A percentile compares a stretch with the other conserved stretches of the same genome.
Conservation (phyloP, 2,888 invertebrate genomes). For the Aphidius colemani region DNA sequence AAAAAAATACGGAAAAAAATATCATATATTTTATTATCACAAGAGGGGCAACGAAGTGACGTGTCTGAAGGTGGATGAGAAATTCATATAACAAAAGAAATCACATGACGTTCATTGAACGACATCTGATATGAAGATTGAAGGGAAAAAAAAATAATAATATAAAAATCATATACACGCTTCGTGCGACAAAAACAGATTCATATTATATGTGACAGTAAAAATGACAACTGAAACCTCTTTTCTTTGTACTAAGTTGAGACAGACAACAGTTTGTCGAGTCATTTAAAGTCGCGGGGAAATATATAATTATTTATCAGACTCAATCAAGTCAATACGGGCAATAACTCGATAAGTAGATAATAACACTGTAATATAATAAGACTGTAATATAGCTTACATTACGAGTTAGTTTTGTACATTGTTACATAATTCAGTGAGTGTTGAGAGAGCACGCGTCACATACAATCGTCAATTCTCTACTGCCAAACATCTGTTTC, state of each 20-base stretch:
- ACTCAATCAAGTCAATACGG: constrained; percentile 52
- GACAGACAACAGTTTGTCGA: neutral
- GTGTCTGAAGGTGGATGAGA: too few relatives aligned
- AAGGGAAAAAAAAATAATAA: too few relatives aligned
- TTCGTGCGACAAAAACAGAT: neutral
- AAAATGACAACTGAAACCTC: neutral
- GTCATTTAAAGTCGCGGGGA: constrained; percentile 11
- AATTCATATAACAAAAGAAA: too few relatives aligned
- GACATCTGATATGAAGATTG: too few relatives aligned
- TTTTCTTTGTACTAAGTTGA: too few relatives aligned
- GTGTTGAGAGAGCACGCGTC: constrained; percentile 24
- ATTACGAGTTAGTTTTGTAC: constrained; percentile 26
- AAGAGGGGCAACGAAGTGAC: too few relatives aligned
- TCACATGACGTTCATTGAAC: too few relatives aligned
- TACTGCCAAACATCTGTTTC: too few relatives aligned
- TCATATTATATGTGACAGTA: neutral
- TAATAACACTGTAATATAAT: constrained; percentile 55
- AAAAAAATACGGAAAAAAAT: neutral
- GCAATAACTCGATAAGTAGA: constrained; percentile 56
- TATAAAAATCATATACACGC: too few relatives aligned
- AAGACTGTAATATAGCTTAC: constrained; percentile 38
- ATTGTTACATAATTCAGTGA: constrained; percentile 20
- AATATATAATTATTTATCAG: constrained; percentile 34
- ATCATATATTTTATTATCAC: neutral
- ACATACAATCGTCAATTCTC: constrained; percentile 36